A percentile compares a stretch with the other conserved stretches of the same genome.
These are phyloP conservation scores for Calliopum simillimum DNA, from an alignment of 2,888 invertebrate genomes.

Conservation along the genomic window DNA sequence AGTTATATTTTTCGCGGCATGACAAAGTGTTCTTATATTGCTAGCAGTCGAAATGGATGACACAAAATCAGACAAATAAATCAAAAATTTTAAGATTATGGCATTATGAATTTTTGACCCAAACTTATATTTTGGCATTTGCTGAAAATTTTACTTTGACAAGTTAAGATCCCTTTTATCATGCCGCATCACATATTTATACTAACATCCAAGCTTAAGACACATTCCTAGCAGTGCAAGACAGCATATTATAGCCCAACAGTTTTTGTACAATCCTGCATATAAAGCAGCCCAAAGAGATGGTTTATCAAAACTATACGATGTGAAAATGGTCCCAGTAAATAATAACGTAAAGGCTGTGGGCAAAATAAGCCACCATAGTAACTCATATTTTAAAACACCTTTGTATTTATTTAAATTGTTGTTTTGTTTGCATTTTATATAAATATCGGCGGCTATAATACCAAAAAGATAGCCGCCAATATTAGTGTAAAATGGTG, in stretches of 20 bases:
- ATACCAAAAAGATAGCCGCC: slow-evolving; percentile 61
- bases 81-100: no score
- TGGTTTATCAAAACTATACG: slow-evolving; percentile 57
- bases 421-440: slow-evolving; percentile 38
- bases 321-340: slow-evolving; percentile 58
- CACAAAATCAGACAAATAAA: no score
- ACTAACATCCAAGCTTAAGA: slow-evolving; percentile 62
- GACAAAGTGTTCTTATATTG: no score
- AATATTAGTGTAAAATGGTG: slow-evolving; percentile 61
- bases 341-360: slow-evolving; percentile 48
- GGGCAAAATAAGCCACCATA: slow-evolving; percentile 50
- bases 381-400: slow-evolving; percentile 47
- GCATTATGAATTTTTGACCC: no score
- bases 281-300: slow-evolving; percentile 66
- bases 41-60: no score
- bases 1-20: no score
- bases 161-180: no score
- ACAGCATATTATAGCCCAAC: slow-evolving; percentile 63
- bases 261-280: slow-evolving; percentile 63
- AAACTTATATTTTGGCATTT: no score
- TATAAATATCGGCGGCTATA: slow-evolving; percentile 54
- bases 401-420: slow-evolving; percentile 41
- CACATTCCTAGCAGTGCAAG: slow-evolving; percentile 55
- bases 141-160: no score
- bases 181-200: not conserved